Evolutionary conservation across 2,888 invertebrate genomes (phyloP).

Genomic region (Stenolophus ochropezus): DNA sequence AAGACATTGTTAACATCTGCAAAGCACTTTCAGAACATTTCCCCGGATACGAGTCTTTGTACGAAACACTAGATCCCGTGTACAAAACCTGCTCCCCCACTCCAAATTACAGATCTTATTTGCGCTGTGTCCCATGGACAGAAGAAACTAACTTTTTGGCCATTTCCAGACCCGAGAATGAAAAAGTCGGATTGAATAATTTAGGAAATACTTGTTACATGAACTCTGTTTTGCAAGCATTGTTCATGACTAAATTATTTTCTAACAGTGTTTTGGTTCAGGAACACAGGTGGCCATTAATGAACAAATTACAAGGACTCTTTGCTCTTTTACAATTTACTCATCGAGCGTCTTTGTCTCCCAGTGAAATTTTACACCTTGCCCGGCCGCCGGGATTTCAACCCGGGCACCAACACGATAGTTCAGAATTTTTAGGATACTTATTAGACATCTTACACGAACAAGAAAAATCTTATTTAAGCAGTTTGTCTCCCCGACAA

Average conservation of each 20-base stretch:
- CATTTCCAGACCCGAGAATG: slow-evolving; percentile 68
- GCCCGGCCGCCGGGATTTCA: slow-evolving; percentile 87
- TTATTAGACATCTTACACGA: slow-evolving; percentile 84
- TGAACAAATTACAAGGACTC: slow-evolving; percentile 79
- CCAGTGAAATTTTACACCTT: slow-evolving; percentile 81
- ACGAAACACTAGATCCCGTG: slow-evolving; percentile 69
- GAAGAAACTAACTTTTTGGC: slow-evolving; percentile 66
- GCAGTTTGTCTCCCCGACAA: neutral
- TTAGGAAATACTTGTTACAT: slow-evolving; percentile 93
- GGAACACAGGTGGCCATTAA: slow-evolving; percentile 77
- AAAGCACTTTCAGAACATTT: slow-evolving; percentile 75
- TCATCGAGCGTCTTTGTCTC: slow-evolving; percentile 80
- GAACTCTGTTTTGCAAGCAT: slow-evolving; percentile 90
- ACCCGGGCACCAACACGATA: slow-evolving; percentile 88
- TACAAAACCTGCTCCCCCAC: slow-evolving; percentile 68
- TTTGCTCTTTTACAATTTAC: slow-evolving; percentile 85
- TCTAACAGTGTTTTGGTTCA: slow-evolving; percentile 80
- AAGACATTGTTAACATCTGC: slow-evolving; percentile 78
- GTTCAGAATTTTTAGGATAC: slow-evolving; percentile 89
- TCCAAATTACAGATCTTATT: slow-evolving; percentile 67
- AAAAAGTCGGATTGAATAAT: slow-evolving; percentile 86
- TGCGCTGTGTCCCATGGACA: slow-evolving; percentile 71
- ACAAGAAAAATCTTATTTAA: slow-evolving; percentile 75
- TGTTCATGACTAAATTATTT: slow-evolving; percentile 88
- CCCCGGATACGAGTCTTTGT: slow-evolving; percentile 69